Conservation (phyloP, 37 sponge, comb jelly and placozoan species). For the Mnemiopsis leidyi region DNA sequence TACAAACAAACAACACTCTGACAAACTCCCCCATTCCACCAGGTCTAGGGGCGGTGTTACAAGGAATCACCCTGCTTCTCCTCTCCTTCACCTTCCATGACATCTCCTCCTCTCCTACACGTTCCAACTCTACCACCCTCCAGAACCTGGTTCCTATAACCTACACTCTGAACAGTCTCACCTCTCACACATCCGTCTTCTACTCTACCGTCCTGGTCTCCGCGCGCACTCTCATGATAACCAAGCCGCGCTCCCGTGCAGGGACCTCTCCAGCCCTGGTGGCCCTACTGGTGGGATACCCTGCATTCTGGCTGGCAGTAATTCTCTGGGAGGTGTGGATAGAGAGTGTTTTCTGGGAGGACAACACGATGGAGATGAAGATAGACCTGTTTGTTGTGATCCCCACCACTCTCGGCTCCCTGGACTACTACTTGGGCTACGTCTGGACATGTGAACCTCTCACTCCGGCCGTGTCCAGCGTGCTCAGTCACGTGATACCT, state of each 20-base stretch:
- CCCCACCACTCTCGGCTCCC: neutral
- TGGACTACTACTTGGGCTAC: neutral
- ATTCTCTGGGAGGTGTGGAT: neutral
- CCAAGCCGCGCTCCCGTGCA: neutral
- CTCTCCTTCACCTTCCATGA: neutral
- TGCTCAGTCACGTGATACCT: neutral
- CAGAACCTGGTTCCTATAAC: neutral
- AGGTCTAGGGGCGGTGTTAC: neutral
- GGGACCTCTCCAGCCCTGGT: neutral
- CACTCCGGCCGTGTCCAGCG: neutral
- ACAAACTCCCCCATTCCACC: neutral
- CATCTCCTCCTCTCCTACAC: too few relatives aligned
- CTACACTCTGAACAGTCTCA: neutral
- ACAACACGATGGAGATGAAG: neutral
- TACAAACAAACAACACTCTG: too few relatives aligned
- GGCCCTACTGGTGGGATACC: neutral
- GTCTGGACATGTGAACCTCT: neutral
- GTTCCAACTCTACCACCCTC: neutral
- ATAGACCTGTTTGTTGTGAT: neutral
- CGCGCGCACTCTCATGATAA: neutral
- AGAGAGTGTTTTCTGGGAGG: neutral
- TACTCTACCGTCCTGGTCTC: neutral
- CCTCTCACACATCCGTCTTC: neutral
- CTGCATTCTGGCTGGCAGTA: neutral
- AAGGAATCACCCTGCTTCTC: neutral